phyloP scores from a whole-genome alignment of 37 sponge, comb jelly and placozoan species.

The Ianthella basta region DNA sequence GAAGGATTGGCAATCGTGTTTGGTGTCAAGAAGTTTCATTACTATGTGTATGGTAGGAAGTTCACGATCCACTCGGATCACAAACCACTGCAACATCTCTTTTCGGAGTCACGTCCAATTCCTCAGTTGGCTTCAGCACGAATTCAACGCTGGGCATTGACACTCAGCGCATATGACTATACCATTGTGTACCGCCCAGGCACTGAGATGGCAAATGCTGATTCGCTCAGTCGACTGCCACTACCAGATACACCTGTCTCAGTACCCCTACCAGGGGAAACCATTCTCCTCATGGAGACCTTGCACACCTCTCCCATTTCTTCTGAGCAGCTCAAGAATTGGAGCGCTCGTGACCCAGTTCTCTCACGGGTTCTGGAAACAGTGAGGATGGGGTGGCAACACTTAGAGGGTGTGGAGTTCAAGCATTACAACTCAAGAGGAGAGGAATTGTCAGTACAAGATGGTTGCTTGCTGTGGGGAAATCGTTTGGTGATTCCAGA shows the following conservation, averaged over 20 bases:
- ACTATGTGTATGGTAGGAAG: background rate
- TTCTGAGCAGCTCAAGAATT: background rate
- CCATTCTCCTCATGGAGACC: background rate
- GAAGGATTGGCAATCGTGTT: background rate
- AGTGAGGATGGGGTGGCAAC: no score
- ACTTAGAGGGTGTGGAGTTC: background rate
- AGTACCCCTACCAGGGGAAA: no score
- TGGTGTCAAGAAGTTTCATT: background rate
- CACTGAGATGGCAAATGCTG: no score
- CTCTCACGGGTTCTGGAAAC: no score
- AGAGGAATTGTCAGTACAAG: background rate
- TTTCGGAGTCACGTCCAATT: background rate
- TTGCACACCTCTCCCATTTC: background rate
- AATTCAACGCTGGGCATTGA: background rate
- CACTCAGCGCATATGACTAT: no score
- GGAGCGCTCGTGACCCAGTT: background rate
- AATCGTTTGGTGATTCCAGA: constrained; percentile 1
- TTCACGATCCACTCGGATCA: background rate
- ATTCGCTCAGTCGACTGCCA: background rate
- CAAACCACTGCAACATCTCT: background rate
- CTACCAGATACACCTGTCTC: no score
- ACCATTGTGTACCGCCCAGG: no score
- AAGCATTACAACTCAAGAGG: background rate
- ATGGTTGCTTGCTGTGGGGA: constrained; percentile 6
- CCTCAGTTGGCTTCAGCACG: background rate